A percentile compares a stretch with the other conserved stretches of the same genome.
phyloP scores from a whole-genome alignment of 2,888 invertebrate genomes.

The Philereme vetulata region DNA sequence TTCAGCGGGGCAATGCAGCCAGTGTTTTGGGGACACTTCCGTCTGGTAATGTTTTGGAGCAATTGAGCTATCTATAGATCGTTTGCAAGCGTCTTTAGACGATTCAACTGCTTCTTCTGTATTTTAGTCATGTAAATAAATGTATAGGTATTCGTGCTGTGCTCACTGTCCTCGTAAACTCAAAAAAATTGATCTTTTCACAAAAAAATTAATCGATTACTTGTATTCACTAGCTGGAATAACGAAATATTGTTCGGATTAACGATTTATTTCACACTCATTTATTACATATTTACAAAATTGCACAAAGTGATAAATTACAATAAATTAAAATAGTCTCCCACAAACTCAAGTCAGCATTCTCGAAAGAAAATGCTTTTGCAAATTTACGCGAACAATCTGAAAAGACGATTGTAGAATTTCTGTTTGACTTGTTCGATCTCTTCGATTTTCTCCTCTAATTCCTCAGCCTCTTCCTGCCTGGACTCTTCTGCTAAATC shows the following conservation, averaged over 20 bases:
- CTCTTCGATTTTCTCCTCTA: constrained; percentile 34
- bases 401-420: constrained; percentile 57
- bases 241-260: background rate
- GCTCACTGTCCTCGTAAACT: no score
- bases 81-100: no score
- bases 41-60: no score
- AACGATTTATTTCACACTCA: constrained; percentile 41
- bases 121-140: no score
- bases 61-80: no score
- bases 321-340: constrained; percentile 40
- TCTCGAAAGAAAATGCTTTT: constrained; percentile 54
- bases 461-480: constrained; percentile 31
- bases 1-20: no score
- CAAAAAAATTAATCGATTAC: no score
- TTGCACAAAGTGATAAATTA: constrained; percentile 76
- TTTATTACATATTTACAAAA: constrained; percentile 72
- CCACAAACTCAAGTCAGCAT: constrained; percentile 54
- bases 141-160: no score
- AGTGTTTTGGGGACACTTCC: no score
- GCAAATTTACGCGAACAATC: constrained; percentile 55
- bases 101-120: no score
- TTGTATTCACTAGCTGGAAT: background rate
- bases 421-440: constrained; percentile 38
- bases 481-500: constrained; percentile 24
- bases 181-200: no score